phyloP scores from a whole-genome alignment of 2,113 vertebrate genomes.

The Scomber colias region DNA sequence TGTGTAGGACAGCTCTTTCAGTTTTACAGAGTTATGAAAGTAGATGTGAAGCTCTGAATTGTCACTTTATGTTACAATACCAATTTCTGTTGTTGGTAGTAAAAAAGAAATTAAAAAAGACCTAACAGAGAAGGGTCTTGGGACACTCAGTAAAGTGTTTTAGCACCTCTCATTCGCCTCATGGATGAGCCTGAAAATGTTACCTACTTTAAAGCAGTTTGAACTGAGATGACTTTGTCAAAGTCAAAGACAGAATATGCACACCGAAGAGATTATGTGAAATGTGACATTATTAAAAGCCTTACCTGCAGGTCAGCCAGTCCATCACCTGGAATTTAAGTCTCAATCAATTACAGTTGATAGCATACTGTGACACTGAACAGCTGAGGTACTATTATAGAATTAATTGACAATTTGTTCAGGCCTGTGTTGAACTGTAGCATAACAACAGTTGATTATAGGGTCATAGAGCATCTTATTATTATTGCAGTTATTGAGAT shows the following conservation, averaged over 20 bases:
- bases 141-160: constrained; percentile 7
- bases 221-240: constrained; percentile 29
- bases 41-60: constrained; percentile 16
- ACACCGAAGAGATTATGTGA: not conserved
- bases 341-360: not conserved
- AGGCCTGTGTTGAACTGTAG: too few relatives aligned
- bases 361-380: not conserved
- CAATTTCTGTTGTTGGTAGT: constrained; percentile 12
- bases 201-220: not conserved
- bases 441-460: too few relatives aligned
- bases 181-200: constrained; percentile 15
- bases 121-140: not conserved
- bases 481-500: too few relatives aligned
- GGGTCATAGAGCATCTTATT: too few relatives aligned
- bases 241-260: constrained; percentile 15
- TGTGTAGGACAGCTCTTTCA: not conserved
- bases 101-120: not conserved
- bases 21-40: constrained; percentile 13
- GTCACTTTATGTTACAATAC: constrained; percentile 43
- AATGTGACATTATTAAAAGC: constrained; percentile 6
- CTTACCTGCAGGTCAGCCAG: not conserved
- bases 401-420: too few relatives aligned
- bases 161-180: not conserved
- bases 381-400: too few relatives aligned
- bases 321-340: constrained; percentile 4